phyloP scores from a whole-genome alignment of 2,113 vertebrate genomes.

The Labeo catla region DNA sequence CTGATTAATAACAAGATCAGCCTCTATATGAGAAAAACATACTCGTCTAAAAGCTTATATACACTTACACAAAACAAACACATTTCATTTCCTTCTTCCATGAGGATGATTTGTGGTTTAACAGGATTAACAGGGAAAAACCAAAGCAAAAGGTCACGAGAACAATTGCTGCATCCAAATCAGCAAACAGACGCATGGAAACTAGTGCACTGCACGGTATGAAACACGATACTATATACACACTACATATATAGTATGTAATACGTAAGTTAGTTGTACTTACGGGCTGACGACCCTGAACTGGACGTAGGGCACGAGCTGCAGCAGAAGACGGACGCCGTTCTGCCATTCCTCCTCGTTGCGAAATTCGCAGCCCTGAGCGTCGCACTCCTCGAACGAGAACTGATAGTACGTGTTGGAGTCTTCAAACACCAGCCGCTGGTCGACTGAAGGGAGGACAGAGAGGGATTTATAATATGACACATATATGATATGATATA shows the following conservation, averaged over 20 bases:
- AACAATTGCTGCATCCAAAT: not conserved
- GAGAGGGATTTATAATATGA: not conserved
- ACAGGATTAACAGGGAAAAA: conserved; percentile 23
- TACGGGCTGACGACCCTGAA: conserved; percentile 85
- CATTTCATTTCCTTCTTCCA: not conserved
- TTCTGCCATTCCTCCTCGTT: conserved; percentile 92
- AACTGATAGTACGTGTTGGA: conserved; percentile 94
- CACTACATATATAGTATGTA: not conserved
- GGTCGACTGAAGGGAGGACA: conserved; percentile 82
- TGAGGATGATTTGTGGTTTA: not conserved
- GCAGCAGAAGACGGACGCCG: conserved; percentile 88
- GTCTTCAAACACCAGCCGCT: conserved; percentile 91
- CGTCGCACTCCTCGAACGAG: conserved; percentile 92
- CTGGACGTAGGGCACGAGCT: conserved; percentile 86
- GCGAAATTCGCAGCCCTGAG: conserved; percentile 90
- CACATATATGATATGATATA: not conserved
- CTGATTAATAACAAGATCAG: not conserved
- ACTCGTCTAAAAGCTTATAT: not conserved
- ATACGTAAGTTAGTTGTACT: conserved; percentile 67
- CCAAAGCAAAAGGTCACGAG: conserved; percentile 1
- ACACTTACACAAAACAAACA: not conserved
- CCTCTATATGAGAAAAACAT: not conserved
- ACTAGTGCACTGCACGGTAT: not conserved
- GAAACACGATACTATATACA: too few relatives aligned
- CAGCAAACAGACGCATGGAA: not conserved